Evolutionary conservation across 2,797 vertebrate genomes (phyloP).

Genomic region (Enteromius trimaculatus): DNA sequence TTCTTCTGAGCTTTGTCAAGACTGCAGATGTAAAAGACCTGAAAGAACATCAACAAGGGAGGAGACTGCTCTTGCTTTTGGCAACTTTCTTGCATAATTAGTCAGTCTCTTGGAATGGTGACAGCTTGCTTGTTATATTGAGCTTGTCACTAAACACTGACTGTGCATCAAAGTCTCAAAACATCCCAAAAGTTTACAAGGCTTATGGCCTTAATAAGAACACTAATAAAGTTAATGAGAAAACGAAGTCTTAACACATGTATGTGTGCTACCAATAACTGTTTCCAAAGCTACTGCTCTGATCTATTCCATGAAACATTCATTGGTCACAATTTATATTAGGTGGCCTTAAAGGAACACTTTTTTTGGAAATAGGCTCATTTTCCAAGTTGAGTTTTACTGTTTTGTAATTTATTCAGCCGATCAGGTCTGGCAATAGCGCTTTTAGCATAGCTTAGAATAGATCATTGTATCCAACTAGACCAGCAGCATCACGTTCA

Average conservation of each 20-base stretch:
- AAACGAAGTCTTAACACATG: background rate
- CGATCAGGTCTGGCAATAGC: no score
- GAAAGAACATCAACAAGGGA: slow-evolving; percentile 39
- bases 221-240: background rate
- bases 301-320: background rate
- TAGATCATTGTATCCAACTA: no score
- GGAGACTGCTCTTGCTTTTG: slow-evolving; percentile 33
- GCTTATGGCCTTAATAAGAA: background rate
- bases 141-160: slow-evolving; percentile 38
- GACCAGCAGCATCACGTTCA: no score
- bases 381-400: no score
- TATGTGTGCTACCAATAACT: background rate
- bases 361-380: no score
- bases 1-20: slow-evolving; percentile 8
- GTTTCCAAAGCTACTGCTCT: background rate
- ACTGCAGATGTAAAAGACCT: slow-evolving; percentile 1
- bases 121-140: slow-evolving; percentile 48
- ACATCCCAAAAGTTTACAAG: slow-evolving; percentile 24
- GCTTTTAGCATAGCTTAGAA: no score
- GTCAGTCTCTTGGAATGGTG: slow-evolving; percentile 50
- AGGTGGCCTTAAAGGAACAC: no score
- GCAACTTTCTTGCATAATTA: slow-evolving; percentile 51
- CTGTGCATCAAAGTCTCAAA: slow-evolving; percentile 26
- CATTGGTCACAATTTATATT: no score
- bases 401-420: no score